These are phyloP conservation scores for Argyrosomus regius DNA, from an alignment of 2,797 vertebrate genomes.

Conservation along the genomic window DNA sequence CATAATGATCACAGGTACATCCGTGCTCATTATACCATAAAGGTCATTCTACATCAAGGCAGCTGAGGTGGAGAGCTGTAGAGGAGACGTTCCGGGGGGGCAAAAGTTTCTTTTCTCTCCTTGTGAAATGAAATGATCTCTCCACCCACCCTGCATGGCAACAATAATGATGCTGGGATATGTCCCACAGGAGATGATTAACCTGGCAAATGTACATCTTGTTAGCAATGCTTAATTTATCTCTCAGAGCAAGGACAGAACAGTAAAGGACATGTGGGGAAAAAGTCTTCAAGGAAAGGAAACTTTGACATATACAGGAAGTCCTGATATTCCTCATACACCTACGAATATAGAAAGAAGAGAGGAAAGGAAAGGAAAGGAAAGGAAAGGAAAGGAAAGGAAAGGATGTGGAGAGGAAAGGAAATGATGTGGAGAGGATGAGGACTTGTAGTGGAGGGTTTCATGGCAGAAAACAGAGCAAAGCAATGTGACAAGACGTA, in stretches of 20 bases:
- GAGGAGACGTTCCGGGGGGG: constrained; percentile 11
- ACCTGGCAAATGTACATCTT: constrained; percentile 49
- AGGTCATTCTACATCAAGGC: constrained; percentile 31
- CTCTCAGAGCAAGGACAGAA: constrained; percentile 47
- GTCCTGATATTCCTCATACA: constrained; percentile 42
- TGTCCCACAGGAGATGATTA: constrained; percentile 52
- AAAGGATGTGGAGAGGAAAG: background rate
- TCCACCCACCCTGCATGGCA: constrained; percentile 31
- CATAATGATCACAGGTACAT: constrained; percentile 17
- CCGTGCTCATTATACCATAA: constrained; percentile 31
- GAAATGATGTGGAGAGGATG: background rate
- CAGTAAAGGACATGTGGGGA: constrained; percentile 31
- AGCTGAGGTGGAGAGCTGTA: constrained; percentile 24
- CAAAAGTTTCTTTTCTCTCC: constrained; percentile 35
- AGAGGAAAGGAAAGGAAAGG: background rate
- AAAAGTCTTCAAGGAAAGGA: constrained; percentile 46
- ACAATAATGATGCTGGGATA: constrained; percentile 52
- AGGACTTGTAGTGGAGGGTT: constrained; percentile 4
- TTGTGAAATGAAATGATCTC: constrained; percentile 41
- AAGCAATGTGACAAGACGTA: constrained; percentile 18
- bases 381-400: background rate
- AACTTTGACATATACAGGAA: constrained; percentile 50
- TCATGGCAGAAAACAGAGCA: constrained; percentile 11
- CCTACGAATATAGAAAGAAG: constrained; percentile 10
- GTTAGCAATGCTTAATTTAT: constrained; percentile 52